A percentile compares a stretch with the other conserved stretches of the same genome.
phyloP scores from a whole-genome alignment of 2,113 vertebrate species.

The Strix uralensis region DNA sequence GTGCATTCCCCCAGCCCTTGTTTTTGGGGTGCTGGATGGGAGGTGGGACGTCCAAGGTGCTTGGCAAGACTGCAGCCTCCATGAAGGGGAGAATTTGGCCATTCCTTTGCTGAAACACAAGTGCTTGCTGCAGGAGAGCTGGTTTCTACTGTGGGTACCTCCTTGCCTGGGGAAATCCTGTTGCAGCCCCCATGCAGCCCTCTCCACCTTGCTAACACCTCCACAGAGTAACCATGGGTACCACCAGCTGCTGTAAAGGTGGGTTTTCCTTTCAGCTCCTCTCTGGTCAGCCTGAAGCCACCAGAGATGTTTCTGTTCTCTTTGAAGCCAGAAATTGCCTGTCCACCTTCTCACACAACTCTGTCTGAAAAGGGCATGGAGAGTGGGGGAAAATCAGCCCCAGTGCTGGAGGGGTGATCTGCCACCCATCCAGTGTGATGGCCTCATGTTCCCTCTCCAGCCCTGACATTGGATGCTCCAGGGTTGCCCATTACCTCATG shows the following conservation, averaged over 20 bases:
- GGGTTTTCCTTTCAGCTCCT: background rate
- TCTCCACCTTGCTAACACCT: background rate
- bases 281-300: background rate
- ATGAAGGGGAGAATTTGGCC: background rate
- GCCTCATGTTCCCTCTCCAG: background rate
- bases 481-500: background rate
- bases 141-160: background rate
- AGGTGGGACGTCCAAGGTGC: background rate
- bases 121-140: background rate
- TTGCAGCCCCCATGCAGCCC: background rate
- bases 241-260: background rate
- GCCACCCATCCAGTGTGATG: accelerated
- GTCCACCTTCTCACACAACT: background rate
- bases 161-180: background rate
- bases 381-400: background rate
- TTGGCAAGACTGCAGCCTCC: background rate
- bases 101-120: no score
- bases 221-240: accelerated
- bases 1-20: no score
- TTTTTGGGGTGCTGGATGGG: background rate
- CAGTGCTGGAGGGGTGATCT: background rate
- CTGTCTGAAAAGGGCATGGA: no score
- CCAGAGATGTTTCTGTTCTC: background rate
- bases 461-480: accelerated
- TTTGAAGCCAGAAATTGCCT: background rate